Evolutionary conservation across 1,140 invertebrate genomes (phyloP).

Genomic region (Adelges cooleyi): DNA sequence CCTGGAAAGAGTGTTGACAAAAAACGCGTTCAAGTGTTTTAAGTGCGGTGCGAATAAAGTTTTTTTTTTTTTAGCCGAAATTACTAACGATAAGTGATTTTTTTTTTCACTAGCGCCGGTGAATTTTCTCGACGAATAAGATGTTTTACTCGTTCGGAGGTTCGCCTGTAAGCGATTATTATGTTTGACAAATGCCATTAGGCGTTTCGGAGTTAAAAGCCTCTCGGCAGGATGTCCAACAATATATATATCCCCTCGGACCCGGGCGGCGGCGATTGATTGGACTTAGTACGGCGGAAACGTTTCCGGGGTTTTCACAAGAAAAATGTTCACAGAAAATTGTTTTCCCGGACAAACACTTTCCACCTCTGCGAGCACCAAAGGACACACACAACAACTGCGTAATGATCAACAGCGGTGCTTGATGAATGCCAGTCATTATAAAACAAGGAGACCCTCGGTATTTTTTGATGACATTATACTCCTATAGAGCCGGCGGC

Average conservation of each 20-base stretch:
- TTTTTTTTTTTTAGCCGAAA: too few relatives aligned
- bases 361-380: slow-evolving; percentile 15
- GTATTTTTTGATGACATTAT: slow-evolving; percentile 21
- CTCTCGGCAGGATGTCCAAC: slow-evolving; percentile 21
- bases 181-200: slow-evolving; percentile 28
- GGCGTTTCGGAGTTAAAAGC: slow-evolving; percentile 23
- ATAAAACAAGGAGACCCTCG: background rate
- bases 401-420: slow-evolving; percentile 20
- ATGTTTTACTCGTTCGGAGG: background rate
- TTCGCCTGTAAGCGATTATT: slow-evolving; percentile 8
- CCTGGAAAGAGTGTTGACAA: too few relatives aligned
- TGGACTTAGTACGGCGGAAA: slow-evolving; percentile 21
- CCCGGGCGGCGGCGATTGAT: slow-evolving; percentile 14
- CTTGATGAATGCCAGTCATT: slow-evolving; percentile 26
- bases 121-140: background rate
- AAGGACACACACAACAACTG: slow-evolving; percentile 17
- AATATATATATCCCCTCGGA: background rate
- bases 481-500: too few relatives aligned
- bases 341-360: slow-evolving; percentile 22
- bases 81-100: too few relatives aligned
- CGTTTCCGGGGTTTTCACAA: slow-evolving; percentile 9
- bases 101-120: background rate
- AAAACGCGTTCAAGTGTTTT: too few relatives aligned
- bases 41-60: too few relatives aligned
- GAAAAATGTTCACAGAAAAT: slow-evolving; percentile 23